Conservation (phyloP, 92 coral and sea anemone genomes). For the Epizoanthus scotinus region DNA sequence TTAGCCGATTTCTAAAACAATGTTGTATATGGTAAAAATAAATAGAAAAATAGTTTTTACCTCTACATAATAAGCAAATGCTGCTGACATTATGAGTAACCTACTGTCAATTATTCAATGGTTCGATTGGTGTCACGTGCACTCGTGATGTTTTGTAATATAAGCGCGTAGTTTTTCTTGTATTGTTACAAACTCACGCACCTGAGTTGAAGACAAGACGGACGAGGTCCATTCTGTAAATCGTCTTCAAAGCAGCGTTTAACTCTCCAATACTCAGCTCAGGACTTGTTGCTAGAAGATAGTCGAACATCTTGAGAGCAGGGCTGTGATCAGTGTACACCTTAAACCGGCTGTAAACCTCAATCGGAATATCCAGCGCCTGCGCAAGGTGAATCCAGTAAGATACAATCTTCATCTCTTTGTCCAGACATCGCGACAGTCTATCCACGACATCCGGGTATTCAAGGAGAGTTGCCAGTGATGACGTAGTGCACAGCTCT, state of each 20-base stretch:
- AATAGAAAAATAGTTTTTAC: no score
- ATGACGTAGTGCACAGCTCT: not conserved
- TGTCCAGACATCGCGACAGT: slow-evolving; percentile 21
- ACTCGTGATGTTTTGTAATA: no score
- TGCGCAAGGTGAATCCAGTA: slow-evolving; percentile 23
- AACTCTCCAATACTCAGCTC: not conserved
- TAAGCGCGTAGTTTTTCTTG: no score
- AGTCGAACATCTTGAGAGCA: slow-evolving; percentile 17
- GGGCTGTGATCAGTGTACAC: slow-evolving; percentile 10
- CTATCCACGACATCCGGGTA: slow-evolving; percentile 17
- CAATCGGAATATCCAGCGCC: not conserved
- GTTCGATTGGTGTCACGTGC: no score
- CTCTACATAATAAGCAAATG: no score
- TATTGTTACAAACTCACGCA: not conserved
- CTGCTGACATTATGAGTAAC: no score
- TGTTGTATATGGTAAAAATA: no score
- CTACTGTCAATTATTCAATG: no score
- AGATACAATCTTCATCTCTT: not conserved
- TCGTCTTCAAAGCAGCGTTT: not conserved
- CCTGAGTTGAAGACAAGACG: not conserved
- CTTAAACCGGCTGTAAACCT: not conserved
- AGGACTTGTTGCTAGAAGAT: slow-evolving; percentile 11
- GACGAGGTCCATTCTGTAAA: not conserved
- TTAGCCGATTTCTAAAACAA: no score
- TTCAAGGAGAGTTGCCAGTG: not conserved